Percentiles rank a stretch among this genome's conserved stretches.
Evolutionary conservation across 23 tunicate genomes (phyloP).

Genomic region (Ciona savignyi): DNA sequence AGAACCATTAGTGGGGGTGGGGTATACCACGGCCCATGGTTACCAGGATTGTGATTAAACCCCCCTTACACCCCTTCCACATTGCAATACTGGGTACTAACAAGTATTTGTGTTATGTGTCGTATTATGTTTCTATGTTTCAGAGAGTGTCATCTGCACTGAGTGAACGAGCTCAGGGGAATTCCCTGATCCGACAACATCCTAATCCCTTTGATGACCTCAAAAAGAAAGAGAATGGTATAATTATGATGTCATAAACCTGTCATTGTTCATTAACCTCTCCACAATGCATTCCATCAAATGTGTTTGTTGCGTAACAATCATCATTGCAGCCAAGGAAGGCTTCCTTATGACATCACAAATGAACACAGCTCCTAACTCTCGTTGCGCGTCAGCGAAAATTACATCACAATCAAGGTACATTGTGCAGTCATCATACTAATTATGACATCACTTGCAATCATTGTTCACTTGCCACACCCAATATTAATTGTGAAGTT

Average conservation of each 20-base stretch:
- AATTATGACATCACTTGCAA: background rate
- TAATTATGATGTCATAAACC: background rate
- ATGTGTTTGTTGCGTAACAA: no score
- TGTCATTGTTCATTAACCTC: background rate
- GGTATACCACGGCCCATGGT: no score
- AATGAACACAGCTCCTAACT: conserved; percentile 1
- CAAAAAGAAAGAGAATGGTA: background rate
- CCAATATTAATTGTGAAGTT: no score
- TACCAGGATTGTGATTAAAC: no score
- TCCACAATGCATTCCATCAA: no score
- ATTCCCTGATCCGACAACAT: conserved; percentile 29
- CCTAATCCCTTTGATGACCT: conserved; percentile 35
- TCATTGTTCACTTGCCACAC: no score
- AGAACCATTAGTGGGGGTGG: no score
- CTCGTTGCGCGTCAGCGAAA: background rate
- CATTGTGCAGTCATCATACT: background rate
- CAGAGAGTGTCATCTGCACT: conserved; percentile 15
- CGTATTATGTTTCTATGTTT: background rate
- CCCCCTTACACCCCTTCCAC: no score
- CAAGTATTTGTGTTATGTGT: no score
- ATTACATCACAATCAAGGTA: background rate
- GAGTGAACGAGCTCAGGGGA: background rate
- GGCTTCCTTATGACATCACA: background rate
- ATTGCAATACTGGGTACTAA: no score
- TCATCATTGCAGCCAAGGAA: background rate